These are phyloP conservation scores for Rhombomys opimus DNA, from an alignment of 2,113 vertebrate genomes.

Conservation along the genomic window DNA sequence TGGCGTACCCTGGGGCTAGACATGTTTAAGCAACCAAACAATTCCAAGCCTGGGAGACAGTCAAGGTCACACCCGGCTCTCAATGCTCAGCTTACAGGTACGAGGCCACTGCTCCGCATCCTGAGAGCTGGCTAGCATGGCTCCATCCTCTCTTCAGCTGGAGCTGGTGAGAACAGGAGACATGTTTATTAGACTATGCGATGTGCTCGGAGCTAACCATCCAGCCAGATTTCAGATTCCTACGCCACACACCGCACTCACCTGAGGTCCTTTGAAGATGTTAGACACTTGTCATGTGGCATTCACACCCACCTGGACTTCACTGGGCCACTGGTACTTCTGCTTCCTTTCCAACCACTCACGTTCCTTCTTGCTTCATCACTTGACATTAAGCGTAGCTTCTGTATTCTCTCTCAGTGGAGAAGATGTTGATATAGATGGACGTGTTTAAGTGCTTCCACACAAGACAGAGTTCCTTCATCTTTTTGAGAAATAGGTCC, in stretches of 20 bases:
- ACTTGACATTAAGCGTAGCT: too few species aligned
- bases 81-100: background rate
- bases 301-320: background rate
- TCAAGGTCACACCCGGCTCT: background rate
- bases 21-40: background rate
- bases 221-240: background rate
- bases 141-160: background rate
- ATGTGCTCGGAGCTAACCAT: background rate
- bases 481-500: background rate
- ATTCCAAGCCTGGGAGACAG: background rate
- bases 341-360: background rate
- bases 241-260: background rate
- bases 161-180: background rate
- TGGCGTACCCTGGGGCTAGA: background rate
- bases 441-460: background rate
- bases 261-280: background rate
- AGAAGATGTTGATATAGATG: background rate
- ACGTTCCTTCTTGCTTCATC: background rate
- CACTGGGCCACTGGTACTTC: background rate
- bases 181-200: background rate
- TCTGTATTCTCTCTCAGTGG: background rate
- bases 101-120: background rate
- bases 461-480: background rate
- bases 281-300: background rate
- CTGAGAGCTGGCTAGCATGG: background rate